Evolutionary conservation across 1,140 invertebrate genomes (phyloP).

Genomic region (Adelges cooleyi): DNA sequence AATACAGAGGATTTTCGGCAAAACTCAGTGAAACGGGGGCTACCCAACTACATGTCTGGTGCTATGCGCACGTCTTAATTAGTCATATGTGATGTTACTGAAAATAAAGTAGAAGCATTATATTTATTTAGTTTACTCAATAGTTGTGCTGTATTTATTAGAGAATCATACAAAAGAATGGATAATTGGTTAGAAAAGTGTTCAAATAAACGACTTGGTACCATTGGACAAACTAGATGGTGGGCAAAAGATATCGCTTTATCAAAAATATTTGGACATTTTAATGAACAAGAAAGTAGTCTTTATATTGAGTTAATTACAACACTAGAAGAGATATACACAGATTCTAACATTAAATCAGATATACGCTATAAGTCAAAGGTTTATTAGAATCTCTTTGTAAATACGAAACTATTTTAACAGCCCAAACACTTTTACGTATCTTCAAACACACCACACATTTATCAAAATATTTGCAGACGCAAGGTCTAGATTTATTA

Average conservation of each 20-base stretch:
- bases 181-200: background rate
- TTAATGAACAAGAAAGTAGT: background rate
- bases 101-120: background rate
- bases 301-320: background rate
- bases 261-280: background rate
- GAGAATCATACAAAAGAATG: background rate
- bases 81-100: background rate
- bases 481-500: slow-evolving; percentile 9
- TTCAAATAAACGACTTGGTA: background rate
- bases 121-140: slow-evolving; percentile 8
- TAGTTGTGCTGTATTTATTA: background rate
- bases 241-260: background rate
- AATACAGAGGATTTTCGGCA: background rate
- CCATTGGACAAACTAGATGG: background rate
- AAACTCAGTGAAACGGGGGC: background rate
- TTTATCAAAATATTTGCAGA: slow-evolving; percentile 21
- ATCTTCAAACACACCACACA: slow-evolving; percentile 21
- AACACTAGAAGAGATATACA: background rate
- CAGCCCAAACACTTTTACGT: slow-evolving; percentile 17
- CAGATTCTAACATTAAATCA: background rate
- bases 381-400: background rate
- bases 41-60: background rate
- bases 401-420: slow-evolving; percentile 17
- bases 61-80: slow-evolving; percentile 2
- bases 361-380: background rate